phyloP scores from a whole-genome alignment of 2,113 vertebrate species.

The Rhipidura dahli region DNA sequence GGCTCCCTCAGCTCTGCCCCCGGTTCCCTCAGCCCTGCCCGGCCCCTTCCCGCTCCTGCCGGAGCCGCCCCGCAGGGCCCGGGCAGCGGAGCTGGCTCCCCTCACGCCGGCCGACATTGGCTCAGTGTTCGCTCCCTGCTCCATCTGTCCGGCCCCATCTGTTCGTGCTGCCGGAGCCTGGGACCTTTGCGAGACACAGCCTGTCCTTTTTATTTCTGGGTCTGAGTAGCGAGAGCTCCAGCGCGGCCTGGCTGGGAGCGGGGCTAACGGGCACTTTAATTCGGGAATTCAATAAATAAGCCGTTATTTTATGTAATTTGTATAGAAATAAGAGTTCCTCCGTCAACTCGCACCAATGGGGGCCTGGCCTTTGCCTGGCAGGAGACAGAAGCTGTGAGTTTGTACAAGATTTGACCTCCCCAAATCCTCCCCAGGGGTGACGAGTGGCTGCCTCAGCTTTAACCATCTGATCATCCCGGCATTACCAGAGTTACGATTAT shows the following conservation, averaged over 20 bases:
- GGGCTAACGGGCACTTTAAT: rapidly evolving
- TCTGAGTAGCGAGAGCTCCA: neutral
- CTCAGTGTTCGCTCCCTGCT: slow-evolving; percentile 10
- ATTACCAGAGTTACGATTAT: neutral
- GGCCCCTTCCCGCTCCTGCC: neutral
- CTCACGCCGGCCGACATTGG: slow-evolving; percentile 2
- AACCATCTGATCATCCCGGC: neutral
- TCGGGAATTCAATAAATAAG: neutral
- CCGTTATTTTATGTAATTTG: rapidly evolving
- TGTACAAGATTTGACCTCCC: neutral
- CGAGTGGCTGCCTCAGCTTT: neutral
- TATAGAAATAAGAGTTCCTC: rapidly evolving
- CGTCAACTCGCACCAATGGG: rapidly evolving
- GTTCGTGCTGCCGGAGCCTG: neutral
- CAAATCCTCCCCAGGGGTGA: neutral
- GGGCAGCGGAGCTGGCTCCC: slow-evolving; percentile 30
- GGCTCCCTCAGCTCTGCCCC: neutral
- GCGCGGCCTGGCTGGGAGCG: neutral
- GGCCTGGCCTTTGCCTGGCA: neutral
- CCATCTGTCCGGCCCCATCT: slow-evolving; percentile 59
- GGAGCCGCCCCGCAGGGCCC: neutral
- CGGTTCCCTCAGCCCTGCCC: neutral
- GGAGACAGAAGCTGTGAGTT: neutral
- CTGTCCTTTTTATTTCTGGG: neutral
- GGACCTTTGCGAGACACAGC: neutral